Evolutionary conservation across 2,888 invertebrate species (phyloP), one percentile per base, ranked within the genome.

Genomic region (Hypomecis atomaria): DNA sequence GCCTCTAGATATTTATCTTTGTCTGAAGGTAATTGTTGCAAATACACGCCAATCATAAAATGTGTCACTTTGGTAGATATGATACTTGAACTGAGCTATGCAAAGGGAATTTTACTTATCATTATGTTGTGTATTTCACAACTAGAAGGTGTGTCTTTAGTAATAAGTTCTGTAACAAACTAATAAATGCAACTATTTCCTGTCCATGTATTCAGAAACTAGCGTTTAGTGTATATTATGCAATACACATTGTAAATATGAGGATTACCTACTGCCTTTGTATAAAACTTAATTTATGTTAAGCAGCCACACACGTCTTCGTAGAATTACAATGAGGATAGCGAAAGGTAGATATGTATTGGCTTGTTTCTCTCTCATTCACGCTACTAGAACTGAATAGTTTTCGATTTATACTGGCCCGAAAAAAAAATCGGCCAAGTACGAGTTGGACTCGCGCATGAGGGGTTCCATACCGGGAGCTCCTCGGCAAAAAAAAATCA

Each of bases 41-140:
- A 64, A 64, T 55, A 64, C 37, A 36, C 44, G 50, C 34, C 55
- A 47, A 50, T 55, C 59, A 38, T 49, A 50, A 58, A 59, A 64
- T 59, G 55, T 64, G 50, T 64, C 63, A 54, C 58, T 55, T 59
- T 23, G 11, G n/a, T 50, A 45, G 43, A 54, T 63, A 49, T 62
- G 45, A 47, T 13, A 34, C 50, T 36, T 49, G 36, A 43, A 53
- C 37, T 43, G 38, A 13, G 10, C 52, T 53, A 4, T 42, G 42
- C 11, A 6, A 40, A 59, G 52, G 45, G 11, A 36, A 53, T 62
- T 47, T 53, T 40, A 58, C 58, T 62, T 53, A 62, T 62, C 53
- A 42, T 36, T 6, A 8, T 53, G 13, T 42, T 37, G 38, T 55
- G n/a, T 60, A 53, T 42, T 33, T 61, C 42, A 44, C 33, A 45